phyloP scores from a whole-genome alignment of 1,140 invertebrate species.

The Subanguina moxae region DNA sequence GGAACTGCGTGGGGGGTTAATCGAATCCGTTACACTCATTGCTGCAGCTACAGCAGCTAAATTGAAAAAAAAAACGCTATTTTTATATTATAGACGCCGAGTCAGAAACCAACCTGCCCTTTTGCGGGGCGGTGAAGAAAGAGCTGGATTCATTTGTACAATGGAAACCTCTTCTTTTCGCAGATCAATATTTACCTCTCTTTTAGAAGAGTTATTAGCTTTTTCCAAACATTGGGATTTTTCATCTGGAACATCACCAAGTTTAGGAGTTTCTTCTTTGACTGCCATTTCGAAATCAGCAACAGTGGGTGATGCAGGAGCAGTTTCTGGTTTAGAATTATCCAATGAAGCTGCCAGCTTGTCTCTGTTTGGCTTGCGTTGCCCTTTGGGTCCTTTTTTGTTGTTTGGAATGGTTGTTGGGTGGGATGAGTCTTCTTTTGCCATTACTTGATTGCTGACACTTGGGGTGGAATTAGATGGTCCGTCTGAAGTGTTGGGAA shows the following conservation, averaged over 20 bases:
- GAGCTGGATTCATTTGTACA: not conserved
- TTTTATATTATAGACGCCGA: too few relatives aligned
- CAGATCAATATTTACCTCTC: not conserved
- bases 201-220: not conserved
- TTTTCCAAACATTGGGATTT: not conserved
- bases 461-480: too few relatives aligned
- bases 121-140: not conserved
- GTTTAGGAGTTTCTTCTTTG: too few relatives aligned
- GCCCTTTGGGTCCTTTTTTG: not conserved
- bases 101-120: not conserved
- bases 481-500: too few relatives aligned
- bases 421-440: too few relatives aligned
- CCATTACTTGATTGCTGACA: too few relatives aligned
- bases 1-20: conserved; percentile 9
- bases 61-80: too few relatives aligned
- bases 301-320: too few relatives aligned
- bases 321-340: too few relatives aligned
- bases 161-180: not conserved
- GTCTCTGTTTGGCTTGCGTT: not conserved
- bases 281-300: too few relatives aligned
- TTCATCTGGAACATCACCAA: too few relatives aligned
- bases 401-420: not conserved
- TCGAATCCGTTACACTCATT: conserved; percentile 6
- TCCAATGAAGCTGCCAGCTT: too few relatives aligned
- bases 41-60: conserved; percentile 14